phyloP scores from a whole-genome alignment of 2,888 invertebrate species.

The Beris morrisii region DNA sequence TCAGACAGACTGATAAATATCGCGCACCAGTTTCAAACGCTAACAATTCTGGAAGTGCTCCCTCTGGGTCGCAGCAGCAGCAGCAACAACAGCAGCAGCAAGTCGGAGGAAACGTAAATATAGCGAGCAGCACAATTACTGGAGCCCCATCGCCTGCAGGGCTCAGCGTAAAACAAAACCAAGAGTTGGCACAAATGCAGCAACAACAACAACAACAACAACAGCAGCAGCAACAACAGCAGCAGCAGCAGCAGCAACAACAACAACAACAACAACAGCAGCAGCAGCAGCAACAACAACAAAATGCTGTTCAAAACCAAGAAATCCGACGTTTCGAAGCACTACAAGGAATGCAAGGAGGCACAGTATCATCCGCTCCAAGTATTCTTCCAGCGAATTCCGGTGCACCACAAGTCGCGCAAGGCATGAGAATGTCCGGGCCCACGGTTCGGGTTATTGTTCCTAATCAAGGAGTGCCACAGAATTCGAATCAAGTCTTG shows the following conservation, averaged over 20 bases:
- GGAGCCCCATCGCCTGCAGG: slow-evolving; percentile 40
- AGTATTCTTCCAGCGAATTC: slow-evolving; percentile 46
- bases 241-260: slow-evolving; percentile 56
- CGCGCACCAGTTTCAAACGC: slow-evolving; percentile 46
- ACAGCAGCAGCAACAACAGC: slow-evolving; percentile 43
- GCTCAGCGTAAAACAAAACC: slow-evolving; percentile 40
- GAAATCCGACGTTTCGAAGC: slow-evolving; percentile 38
- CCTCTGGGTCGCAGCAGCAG: slow-evolving; percentile 42
- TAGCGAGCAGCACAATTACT: slow-evolving; percentile 35
- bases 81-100: slow-evolving; percentile 30
- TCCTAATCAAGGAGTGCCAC: slow-evolving; percentile 42
- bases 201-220: slow-evolving; percentile 32
- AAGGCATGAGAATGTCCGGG: slow-evolving; percentile 52
- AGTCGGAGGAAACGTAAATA: slow-evolving; percentile 39
- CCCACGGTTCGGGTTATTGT: slow-evolving; percentile 48
- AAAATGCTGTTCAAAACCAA: slow-evolving; percentile 33
- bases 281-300: slow-evolving; percentile 37
- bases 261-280: slow-evolving; percentile 61
- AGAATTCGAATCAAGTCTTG: slow-evolving; percentile 42
- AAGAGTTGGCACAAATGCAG: slow-evolving; percentile 37
- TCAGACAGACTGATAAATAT: slow-evolving; percentile 83
- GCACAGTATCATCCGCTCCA: slow-evolving; percentile 44
- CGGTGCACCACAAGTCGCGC: slow-evolving; percentile 47
- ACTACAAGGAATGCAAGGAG: slow-evolving; percentile 42
- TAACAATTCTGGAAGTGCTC: slow-evolving; percentile 38